Base-by-base conservation (phyloP, 2,888 invertebrate species). In the Ptilodon capucinus region DNA sequence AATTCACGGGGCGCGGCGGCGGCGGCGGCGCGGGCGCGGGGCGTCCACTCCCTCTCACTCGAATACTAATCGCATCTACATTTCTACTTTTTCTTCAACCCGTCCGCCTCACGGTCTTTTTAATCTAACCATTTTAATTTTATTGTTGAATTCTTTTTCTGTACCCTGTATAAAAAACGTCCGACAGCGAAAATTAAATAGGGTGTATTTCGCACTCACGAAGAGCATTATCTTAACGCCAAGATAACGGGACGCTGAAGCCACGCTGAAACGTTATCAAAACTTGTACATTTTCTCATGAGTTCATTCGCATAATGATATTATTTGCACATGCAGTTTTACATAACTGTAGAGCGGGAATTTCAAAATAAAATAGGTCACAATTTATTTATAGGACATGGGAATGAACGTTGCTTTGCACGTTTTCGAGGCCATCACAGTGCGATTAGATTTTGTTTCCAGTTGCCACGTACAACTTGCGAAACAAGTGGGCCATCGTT, bases 31-130 rank as follows among this genome's bases (percentile, higher is more conserved):
- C n/a, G n/a, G n/a, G n/a, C 57, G 57, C 61, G 55, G 64, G 66
- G 68, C 71, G 68, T 66, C 65, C 65, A 70, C 61, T 73, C 52
- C 48, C 51, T 61, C 63, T 59, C 63, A 52, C 61, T 59, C 64
- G 76, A 81, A 82, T 81, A 81, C 75, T 77, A 79, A 81, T 75
- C 63, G 62, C 54, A 55, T 49, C 50, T 54, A 64, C 64, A 66
- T 57, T 49, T 56, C 64, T 57, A 64, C 50, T 67, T 65, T 64
- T 72, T 57, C 58, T 67, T 62, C 47, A 57, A 57, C 52, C 51
- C 51, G 44, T 49, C 48, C 45, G 56, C 59, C 54, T 52, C 59
- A 54, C 44, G 47, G 17, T 46, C 44, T 60, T 46, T 54, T 9
- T 36, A 11, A 11, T 43, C 36, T 23, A 13, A 40, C n/a, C 34